Conservation (phyloP, 2,797 vertebrate species). For the Adelosebastes latens region DNA sequence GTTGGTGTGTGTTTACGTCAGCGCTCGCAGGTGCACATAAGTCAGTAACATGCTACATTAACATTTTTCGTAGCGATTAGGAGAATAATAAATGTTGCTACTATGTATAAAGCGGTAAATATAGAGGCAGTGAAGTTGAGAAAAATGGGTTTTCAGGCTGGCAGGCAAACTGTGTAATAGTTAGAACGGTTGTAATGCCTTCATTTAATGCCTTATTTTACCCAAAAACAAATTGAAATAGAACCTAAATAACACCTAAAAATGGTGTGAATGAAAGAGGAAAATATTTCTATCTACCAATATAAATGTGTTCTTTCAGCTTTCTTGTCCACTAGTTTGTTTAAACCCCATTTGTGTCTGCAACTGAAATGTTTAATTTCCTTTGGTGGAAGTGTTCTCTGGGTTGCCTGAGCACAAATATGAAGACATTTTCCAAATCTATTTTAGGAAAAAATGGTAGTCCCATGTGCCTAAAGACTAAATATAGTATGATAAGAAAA, state of each 20-base stretch:
- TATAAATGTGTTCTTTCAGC: not conserved
- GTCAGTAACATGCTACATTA: not conserved
- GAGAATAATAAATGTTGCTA: not conserved
- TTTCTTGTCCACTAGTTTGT: not conserved
- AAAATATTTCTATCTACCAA: not conserved
- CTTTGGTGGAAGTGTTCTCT: no score
- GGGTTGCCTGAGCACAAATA: no score
- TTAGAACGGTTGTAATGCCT: not conserved
- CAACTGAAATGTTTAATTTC: no score
- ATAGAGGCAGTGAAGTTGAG: not conserved
- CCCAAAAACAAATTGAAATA: not conserved
- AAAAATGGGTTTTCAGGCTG: not conserved
- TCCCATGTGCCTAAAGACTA: not conserved
- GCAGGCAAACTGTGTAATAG: not conserved
- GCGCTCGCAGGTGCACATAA: not conserved
- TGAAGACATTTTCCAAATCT: not conserved
- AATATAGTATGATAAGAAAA: not conserved
- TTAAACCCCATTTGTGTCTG: not conserved
- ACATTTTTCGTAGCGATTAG: not conserved
- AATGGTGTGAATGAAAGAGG: not conserved
- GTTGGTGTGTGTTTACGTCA: slow-evolving; percentile 9
- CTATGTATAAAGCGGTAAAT: not conserved
- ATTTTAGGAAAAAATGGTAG: not conserved
- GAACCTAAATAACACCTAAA: not conserved
- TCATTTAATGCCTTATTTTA: not conserved